A percentile compares a stretch with the other conserved stretches of the same genome.
Evolutionary conservation across 1,140 invertebrate species (phyloP).

Genomic region (Parapsyche elsis): DNA sequence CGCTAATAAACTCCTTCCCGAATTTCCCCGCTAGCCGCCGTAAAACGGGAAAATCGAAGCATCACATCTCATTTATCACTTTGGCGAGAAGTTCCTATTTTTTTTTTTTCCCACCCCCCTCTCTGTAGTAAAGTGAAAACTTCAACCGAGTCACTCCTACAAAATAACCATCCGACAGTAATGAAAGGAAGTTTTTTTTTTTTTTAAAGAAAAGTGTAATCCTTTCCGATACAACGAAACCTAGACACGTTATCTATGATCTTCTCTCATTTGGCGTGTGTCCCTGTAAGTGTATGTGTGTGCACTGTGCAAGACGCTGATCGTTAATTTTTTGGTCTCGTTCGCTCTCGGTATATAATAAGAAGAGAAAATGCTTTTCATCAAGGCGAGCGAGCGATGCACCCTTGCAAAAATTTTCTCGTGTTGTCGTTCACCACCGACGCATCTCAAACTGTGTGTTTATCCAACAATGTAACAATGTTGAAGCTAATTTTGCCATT

Average conservation of each 20-base stretch:
- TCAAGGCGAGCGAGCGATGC: not conserved
- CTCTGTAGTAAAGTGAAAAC: not conserved
- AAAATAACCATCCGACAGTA: conserved; percentile 8
- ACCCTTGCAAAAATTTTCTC: not conserved
- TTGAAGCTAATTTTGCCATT: too few relatives aligned
- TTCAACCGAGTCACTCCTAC: conserved; percentile 8
- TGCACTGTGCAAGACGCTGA: conserved; percentile 1
- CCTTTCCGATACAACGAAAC: too few relatives aligned
- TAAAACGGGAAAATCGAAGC: conserved; percentile 25
- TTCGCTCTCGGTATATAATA: not conserved
- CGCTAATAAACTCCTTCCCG: conserved; percentile 4
- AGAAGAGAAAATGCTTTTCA: not conserved
- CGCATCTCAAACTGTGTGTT: not conserved
- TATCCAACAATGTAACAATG: too few relatives aligned
- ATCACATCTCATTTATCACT: conserved; percentile 33
- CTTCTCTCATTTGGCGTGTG: not conserved
- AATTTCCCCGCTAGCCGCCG: not conserved
- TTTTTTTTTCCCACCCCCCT: not conserved
- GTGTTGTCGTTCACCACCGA: not conserved
- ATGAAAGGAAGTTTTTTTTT: conserved; percentile 7
- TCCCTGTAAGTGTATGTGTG: not conserved
- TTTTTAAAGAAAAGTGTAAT: not conserved
- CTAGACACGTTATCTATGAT: not conserved
- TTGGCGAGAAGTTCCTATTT: not conserved
- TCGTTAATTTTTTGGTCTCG: conserved; percentile 14